Evolutionary conservation across 2,113 vertebrate species (phyloP).

Genomic region (Micromys minutus): DNA sequence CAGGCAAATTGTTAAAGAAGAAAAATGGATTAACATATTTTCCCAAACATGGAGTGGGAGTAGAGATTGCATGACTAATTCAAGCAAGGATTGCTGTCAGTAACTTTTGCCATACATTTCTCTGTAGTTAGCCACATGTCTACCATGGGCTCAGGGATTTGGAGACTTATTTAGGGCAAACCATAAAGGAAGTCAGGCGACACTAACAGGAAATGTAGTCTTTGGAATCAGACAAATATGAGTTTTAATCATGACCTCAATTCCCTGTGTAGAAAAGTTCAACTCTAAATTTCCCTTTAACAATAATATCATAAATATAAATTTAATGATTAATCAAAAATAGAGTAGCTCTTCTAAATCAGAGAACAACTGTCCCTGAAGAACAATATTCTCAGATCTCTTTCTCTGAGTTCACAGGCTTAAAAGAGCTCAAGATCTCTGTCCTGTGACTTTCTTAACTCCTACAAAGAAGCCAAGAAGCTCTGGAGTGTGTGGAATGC

Average conservation of each 20-base stretch:
- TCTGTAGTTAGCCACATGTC: background rate
- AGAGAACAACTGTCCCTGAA: constrained; percentile 29
- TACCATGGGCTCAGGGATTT: background rate
- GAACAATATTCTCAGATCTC: constrained; percentile 60
- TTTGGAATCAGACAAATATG: background rate
- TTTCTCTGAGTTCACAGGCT: background rate
- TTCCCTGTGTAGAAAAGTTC: constrained; percentile 49
- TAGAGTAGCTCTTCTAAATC: constrained; percentile 46
- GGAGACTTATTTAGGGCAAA: background rate
- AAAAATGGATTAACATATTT: background rate
- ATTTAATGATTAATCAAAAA: constrained; percentile 62
- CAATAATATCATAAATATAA: constrained; percentile 70
- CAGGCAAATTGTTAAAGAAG: background rate
- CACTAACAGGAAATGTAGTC: background rate
- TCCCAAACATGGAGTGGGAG: fast-evolving
- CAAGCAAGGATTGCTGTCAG: background rate
- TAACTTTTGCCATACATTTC: background rate
- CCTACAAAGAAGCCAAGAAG: constrained; percentile 37
- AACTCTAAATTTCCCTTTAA: constrained; percentile 60
- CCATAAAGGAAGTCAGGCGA: background rate
- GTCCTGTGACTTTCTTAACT: constrained; percentile 52
- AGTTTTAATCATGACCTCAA: constrained; percentile 16
- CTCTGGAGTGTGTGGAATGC: background rate
- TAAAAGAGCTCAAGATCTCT: background rate
- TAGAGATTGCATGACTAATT: background rate